Evolutionary conservation across 2,888 invertebrate genomes (phyloP), one percentile per base, ranked within the genome.

Genomic region (Microchrysa polita): DNA sequence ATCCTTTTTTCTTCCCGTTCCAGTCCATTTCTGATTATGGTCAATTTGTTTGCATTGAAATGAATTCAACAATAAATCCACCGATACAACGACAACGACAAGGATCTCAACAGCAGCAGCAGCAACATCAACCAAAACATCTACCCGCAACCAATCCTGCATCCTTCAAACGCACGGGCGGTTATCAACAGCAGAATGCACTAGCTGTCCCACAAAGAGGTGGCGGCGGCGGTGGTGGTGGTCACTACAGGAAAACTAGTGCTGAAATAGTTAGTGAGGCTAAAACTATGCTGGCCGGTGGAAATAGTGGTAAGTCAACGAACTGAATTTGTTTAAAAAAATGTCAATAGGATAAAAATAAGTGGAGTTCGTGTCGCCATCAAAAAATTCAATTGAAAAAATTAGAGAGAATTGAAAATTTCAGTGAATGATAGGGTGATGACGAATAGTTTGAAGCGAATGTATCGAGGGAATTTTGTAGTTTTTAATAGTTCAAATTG

Each of bases 261-360:
- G 91, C 93, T 0, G 92, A 93, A 83, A 92, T 93, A 79, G 92
- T 93, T 79, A 92, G 90, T 81, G 93, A 93, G 84, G 93, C 93
- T 0, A 87, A 92, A 78, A 88, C 90, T 9, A 90, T 91, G 65
- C 83, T 88, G 74, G 82, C 82, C 42, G 83, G 78, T 60, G 77
- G 77, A 73, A 67, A 61, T 73, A 44, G 44, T 52, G 73, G 73
- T 67, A 61, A 74, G 73, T 74, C 57, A 74, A 73, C 42, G 67
- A 72, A 57, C 71, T 61, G 57, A 61, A 53, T 72, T 72, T n/a
- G n/a, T n/a, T 22, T n/a, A 61, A 48, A 40, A 42, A 61, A 16
- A 5, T 55, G 20, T 55, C 4, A 5, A 18, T 12, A 57, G 18
- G 7, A 34, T 2, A 10, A 52, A 52, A 9, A 9, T 2, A 52